Conservation (phyloP, 2,888 invertebrate species). For the Eulithis testata region DNA sequence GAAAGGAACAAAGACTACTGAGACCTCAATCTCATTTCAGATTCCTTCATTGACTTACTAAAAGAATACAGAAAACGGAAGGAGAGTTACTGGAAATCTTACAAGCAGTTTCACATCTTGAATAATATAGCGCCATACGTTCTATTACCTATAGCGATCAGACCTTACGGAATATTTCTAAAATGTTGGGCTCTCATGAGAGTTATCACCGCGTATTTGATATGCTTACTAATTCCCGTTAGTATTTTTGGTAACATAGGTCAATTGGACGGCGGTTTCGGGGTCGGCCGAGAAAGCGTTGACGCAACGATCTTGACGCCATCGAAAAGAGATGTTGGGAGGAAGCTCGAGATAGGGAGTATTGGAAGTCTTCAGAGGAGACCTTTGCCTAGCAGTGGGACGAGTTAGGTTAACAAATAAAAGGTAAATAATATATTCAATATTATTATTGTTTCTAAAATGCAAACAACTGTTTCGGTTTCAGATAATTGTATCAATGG, state of each 20-base stretch:
- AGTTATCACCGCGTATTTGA: constrained; percentile 60
- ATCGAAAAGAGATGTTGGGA: too few species aligned
- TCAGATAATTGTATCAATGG: constrained; percentile 70
- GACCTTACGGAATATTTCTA: constrained; percentile 72
- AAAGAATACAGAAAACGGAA: constrained; percentile 59
- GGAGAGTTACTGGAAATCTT: constrained; percentile 68
- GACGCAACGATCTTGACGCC: too few species aligned
- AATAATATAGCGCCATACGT: constrained; percentile 66
- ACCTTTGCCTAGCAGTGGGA: too few species aligned
- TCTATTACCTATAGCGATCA: constrained; percentile 68
- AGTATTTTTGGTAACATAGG: constrained; percentile 35
- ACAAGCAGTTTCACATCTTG: constrained; percentile 60
- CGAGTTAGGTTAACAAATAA: too few species aligned
- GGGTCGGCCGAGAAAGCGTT: too few species aligned
- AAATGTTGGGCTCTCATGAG: constrained; percentile 69
- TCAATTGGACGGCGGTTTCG: too few species aligned
- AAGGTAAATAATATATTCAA: background rate
- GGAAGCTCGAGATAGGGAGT: too few species aligned
- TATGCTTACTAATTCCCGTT: constrained; percentile 73
- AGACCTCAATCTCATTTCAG: constrained; percentile 50
- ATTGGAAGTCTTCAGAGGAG: too few species aligned
- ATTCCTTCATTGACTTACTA: constrained; percentile 72
- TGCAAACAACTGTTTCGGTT: constrained; percentile 36
- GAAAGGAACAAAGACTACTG: background rate
- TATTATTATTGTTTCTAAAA: background rate